Percentiles rank a stretch among this genome's conserved stretches.
Evolutionary conservation across 2,888 invertebrate genomes (phyloP).

Genomic region (Calephelis perditalis): DNA sequence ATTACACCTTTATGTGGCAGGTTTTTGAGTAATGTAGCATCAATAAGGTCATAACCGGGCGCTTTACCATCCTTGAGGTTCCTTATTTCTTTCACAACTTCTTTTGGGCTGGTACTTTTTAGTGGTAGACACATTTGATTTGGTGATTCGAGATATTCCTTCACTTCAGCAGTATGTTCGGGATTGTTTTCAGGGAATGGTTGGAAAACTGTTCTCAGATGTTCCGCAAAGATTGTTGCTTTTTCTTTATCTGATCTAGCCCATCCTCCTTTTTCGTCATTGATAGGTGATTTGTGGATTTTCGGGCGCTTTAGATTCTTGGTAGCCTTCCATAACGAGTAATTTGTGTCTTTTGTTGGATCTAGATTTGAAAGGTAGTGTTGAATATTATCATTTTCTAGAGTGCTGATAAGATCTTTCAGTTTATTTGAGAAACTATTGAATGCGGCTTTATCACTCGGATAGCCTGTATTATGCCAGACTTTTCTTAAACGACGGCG

Average conservation of each 20-base stretch:
- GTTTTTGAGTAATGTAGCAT: no score
- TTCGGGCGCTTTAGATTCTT: slow-evolving; percentile 19
- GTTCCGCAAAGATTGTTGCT: slow-evolving; percentile 21
- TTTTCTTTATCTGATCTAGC: slow-evolving; percentile 22
- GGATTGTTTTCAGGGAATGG: no score
- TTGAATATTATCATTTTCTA: slow-evolving; percentile 11
- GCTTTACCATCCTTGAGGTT: no score
- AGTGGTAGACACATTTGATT: no score
- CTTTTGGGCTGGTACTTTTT: no score
- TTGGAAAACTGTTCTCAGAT: slow-evolving; percentile 17
- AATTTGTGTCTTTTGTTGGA: slow-evolving; percentile 19
- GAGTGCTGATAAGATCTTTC: slow-evolving; percentile 18
- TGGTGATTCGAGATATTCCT: no score
- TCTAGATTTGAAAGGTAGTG: slow-evolving; percentile 8
- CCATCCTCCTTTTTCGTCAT: slow-evolving; percentile 18
- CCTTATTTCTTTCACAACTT: no score
- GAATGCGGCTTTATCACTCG: slow-evolving; percentile 21
- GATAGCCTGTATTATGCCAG: slow-evolving; percentile 26
- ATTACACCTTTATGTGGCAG: background rate
- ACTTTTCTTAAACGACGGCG: slow-evolving; percentile 22
- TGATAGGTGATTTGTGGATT: slow-evolving; percentile 1
- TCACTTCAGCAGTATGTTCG: no score
- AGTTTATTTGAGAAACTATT: slow-evolving; percentile 20
- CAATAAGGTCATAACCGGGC: no score
- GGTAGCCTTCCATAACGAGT: slow-evolving; percentile 24